A percentile compares a stretch with the other conserved stretches of the same genome.
These are phyloP conservation scores for Melanotaenia parkinsoni DNA, from an alignment of 2,797 vertebrate genomes.

Conservation along the genomic window DNA sequence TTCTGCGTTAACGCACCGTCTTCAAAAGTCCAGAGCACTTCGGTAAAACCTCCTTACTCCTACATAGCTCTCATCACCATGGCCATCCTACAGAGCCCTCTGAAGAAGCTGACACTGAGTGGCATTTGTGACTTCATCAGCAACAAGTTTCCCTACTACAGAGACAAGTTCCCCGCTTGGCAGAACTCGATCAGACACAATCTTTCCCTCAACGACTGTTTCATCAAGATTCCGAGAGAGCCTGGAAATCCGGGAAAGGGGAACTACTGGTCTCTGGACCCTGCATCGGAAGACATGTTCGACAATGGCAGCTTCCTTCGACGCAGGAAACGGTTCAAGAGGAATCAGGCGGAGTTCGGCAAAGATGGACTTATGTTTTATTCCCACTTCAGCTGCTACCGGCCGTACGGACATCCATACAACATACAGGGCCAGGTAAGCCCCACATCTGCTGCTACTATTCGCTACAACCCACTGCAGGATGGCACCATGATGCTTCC, in stretches of 20 bases:
- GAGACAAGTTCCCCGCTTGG: slow-evolving; percentile 90
- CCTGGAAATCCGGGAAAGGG: slow-evolving; percentile 92
- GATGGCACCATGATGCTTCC: slow-evolving; percentile 67
- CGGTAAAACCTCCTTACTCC: slow-evolving; percentile 90
- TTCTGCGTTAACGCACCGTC: slow-evolving; percentile 65
- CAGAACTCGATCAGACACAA: slow-evolving; percentile 91
- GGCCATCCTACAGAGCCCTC: slow-evolving; percentile 91
- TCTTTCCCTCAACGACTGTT: slow-evolving; percentile 89
- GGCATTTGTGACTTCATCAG: slow-evolving; percentile 94
- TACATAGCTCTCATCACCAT: slow-evolving; percentile 95
- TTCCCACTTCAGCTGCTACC: slow-evolving; percentile 71
- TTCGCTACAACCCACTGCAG: slow-evolving; percentile 70
- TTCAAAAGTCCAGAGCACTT: slow-evolving; percentile 63
- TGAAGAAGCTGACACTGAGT: slow-evolving; percentile 89
- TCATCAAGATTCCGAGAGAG: slow-evolving; percentile 88
- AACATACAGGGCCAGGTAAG: slow-evolving; percentile 68
- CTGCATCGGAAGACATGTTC: slow-evolving; percentile 93
- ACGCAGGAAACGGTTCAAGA: slow-evolving; percentile 90
- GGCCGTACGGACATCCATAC: slow-evolving; percentile 75
- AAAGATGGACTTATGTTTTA: slow-evolving; percentile 80
- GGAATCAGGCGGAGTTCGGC: slow-evolving; percentile 76
- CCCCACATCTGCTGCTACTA: slow-evolving; percentile 59
- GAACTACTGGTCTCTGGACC: slow-evolving; percentile 92
- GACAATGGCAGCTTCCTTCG: slow-evolving; percentile 93
- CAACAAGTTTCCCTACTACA: slow-evolving; percentile 91